phyloP scores from a whole-genome alignment of 1,140 invertebrate species.

The Homalodisca vitripennis region DNA sequence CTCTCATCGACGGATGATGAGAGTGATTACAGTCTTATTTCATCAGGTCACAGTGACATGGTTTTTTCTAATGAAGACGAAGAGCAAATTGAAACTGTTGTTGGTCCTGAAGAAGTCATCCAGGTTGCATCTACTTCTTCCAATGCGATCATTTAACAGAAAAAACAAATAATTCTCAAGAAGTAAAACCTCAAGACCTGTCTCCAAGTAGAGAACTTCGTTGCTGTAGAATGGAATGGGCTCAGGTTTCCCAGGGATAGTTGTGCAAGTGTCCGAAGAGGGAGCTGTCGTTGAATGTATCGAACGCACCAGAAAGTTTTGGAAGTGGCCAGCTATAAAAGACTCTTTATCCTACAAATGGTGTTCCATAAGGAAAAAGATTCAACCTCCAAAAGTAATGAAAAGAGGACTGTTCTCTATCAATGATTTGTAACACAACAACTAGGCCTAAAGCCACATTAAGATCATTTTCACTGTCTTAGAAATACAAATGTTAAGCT shows the following conservation, averaged over 20 bases:
- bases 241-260: too few species aligned
- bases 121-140: neutral
- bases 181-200: too few species aligned
- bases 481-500: too few species aligned
- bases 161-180: neutral
- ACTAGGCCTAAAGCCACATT: too few species aligned
- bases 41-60: neutral
- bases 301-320: conserved; percentile 4
- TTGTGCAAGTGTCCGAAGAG: too few species aligned
- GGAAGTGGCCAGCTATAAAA: conserved; percentile 30
- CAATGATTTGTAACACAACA: too few species aligned
- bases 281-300: conserved; percentile 8
- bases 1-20: too few species aligned
- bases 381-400: neutral
- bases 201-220: too few species aligned
- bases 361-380: neutral
- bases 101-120: neutral
- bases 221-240: too few species aligned
- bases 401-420: too few species aligned
- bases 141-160: neutral
- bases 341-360: conserved; percentile 17
- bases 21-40: neutral
- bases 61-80: neutral
- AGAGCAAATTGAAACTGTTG: neutral
- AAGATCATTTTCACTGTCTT: too few species aligned